Conservation (phyloP, 1,140 invertebrate species). For the Oryzaephilus surinamensis region DNA sequence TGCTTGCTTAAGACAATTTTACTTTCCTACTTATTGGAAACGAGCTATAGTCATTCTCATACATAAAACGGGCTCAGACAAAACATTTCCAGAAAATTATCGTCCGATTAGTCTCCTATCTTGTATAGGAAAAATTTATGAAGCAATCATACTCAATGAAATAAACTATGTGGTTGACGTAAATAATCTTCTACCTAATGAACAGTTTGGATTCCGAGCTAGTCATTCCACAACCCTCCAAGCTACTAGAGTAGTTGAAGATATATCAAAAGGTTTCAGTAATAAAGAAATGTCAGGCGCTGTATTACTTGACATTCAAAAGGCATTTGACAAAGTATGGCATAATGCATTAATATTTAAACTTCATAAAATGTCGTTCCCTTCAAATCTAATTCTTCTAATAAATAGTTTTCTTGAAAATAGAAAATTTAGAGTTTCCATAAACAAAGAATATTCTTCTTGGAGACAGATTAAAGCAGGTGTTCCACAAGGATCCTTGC, state of each 20-base stretch:
- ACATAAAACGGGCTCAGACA: constrained; percentile 1
- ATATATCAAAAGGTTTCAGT: constrained; percentile 1
- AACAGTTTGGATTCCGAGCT: constrained; percentile 6
- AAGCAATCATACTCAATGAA: constrained; percentile 1
- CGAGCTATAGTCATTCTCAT: background rate
- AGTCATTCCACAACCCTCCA: background rate
- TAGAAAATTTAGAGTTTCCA: constrained; percentile 20
- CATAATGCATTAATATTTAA: constrained; percentile 27
- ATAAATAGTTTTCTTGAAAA: constrained; percentile 20
- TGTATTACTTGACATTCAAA: background rate
- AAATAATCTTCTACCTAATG: constrained; percentile 3
- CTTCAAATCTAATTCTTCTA: constrained; percentile 15
- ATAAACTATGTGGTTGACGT: constrained; percentile 1
- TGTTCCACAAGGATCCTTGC: constrained; percentile 8
- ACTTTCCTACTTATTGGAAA: constrained; percentile 4
- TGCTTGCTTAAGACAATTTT: background rate
- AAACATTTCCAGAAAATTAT: constrained; percentile 6
- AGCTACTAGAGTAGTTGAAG: constrained; percentile 1
- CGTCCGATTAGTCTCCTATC: constrained; percentile 2
- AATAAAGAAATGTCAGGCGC: background rate
- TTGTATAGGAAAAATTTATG: background rate
- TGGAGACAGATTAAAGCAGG: constrained; percentile 8
- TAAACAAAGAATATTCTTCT: constrained; percentile 12
- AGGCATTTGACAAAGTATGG: constrained; percentile 31
- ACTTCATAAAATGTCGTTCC: constrained; percentile 13